Conservation (phyloP, 2,797 vertebrate species). For the Gouania willdenowi region DNA sequence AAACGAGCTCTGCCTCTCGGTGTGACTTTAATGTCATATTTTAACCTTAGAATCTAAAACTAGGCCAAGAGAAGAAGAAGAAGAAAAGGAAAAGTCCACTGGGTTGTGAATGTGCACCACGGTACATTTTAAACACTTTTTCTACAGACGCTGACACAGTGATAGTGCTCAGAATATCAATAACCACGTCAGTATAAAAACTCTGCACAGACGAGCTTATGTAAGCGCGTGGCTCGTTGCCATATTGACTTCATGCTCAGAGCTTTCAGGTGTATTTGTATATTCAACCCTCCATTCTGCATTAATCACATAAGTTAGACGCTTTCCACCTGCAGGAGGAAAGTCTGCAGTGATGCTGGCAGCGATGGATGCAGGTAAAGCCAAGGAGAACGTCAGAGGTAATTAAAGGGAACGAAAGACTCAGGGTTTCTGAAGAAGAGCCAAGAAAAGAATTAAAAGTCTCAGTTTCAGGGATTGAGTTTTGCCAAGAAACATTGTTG, state of each 20-base stretch:
- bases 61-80: no score
- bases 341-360: background rate
- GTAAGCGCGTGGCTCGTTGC: conserved; percentile 20
- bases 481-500: conserved; percentile 55
- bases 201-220: background rate
- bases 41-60: no score
- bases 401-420: conserved; percentile 12
- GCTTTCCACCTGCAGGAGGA: conserved; percentile 11
- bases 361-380: background rate
- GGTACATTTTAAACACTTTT: no score
- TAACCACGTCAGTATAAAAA: background rate
- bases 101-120: no score
- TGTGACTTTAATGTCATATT: no score
- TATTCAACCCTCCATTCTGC: conserved; percentile 6
- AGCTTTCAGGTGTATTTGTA: conserved; percentile 24
- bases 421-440: conserved; percentile 32
- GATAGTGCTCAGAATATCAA: no score
- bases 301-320: conserved; percentile 12
- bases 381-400: background rate
- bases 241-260: conserved; percentile 46
- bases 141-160: no score
- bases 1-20: background rate
- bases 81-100: no score
- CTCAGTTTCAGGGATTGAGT: conserved; percentile 43
- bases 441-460: conserved; percentile 56